Evolutionary conservation across 2,888 invertebrate species (phyloP), one percentile per base, ranked within the genome.

Genomic region (Lysandra bellargus): DNA sequence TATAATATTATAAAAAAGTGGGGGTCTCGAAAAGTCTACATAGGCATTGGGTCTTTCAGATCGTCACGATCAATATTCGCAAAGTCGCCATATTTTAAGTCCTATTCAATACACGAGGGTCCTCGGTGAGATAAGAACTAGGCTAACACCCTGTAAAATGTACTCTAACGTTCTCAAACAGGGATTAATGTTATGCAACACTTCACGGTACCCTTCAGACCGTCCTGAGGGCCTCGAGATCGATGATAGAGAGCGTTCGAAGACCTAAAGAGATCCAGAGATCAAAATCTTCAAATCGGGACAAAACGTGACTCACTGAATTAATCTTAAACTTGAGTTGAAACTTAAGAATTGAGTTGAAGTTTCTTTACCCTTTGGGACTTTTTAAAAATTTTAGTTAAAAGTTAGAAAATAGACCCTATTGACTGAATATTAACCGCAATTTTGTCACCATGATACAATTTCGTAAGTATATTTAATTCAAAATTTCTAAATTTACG

Each of bases 111-210:
- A 37, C 33, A 37, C 49, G 23, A 53, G 76, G 57, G 33, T 17
- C 5, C 76, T 76, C 57, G 76, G 14, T 7, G 33, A 76, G 76
- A 53, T 49, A 75, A 33, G 33, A 44, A 53, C 53, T 76, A 33
- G 30, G 76, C 76, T 76, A 69, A 76, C 76, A 76, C 57, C 53
- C 30, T 49, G 49, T 76, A 76, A 76, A 76, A 76, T 76, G 76
- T 57, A 57, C 53, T 57, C 37, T 76, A 17, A 57, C 57, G 57
- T 57, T n/a, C 53, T 76, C 7, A 30, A 12, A 53, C 49, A 76
- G 30, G 17, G 76, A 76, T 76, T 76, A 76, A 57, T 76, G 57
- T 76, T 76, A 76, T 57, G 53, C 49, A 76, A 76, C 57, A 76
- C 69, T 76, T 57, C 30, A 33, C 17, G 33, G 53, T 14, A 53